Base-by-base conservation (phyloP, 1,140 invertebrate species). In the Drosophila baimaii region DNA sequence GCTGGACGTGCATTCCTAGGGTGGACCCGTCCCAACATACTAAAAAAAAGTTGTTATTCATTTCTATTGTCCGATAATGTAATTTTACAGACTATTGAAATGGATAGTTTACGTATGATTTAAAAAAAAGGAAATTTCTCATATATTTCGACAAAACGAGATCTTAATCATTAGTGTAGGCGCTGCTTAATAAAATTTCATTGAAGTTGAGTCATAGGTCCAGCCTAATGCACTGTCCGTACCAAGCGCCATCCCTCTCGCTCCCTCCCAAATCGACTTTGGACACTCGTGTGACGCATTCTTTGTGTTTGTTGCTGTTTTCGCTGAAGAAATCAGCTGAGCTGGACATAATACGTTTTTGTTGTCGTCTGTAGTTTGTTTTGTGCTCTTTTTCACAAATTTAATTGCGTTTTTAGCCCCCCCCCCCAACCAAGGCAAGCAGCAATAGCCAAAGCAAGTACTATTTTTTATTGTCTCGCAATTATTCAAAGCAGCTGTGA, bases 201-300 rank as follows among this genome's bases (percentile, higher is more conserved):
- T 33, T 12, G 9, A 2, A 33, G 31, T 10, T 9, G 7, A n/a
- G 29, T 10, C 9, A 9, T 35, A 9, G 62, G 37, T 43, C 37
- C 63, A 65, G 31, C 19, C n/a, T 15, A 71, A 12, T 56, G 25
- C 37, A 69, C 12, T 27, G n/a, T 21, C 10, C 44, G n/a, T 44
- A 44, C 10, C 29, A 12, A 27, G 29, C 29, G 21, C 49, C 19
- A n/a, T 35, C 4, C 4, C 43, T 29, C 31, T 46, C 15, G 10
- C 44, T 61, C 19, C 31, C 68, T 29, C 35, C 29, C 9, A 44
- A 49, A 35, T 71, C 43, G 55, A 73, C 69, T 73, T 73, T 72
- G 70, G 13, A 31, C 46, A n/a, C 19, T 55, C 43, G 27, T 37
- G 56, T 73, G 70, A 73, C 70, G 69, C 70, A 73, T 73, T 44